Conservation (phyloP, 2,888 invertebrate genomes). For the Gymnoscelis rufifasciata region DNA sequence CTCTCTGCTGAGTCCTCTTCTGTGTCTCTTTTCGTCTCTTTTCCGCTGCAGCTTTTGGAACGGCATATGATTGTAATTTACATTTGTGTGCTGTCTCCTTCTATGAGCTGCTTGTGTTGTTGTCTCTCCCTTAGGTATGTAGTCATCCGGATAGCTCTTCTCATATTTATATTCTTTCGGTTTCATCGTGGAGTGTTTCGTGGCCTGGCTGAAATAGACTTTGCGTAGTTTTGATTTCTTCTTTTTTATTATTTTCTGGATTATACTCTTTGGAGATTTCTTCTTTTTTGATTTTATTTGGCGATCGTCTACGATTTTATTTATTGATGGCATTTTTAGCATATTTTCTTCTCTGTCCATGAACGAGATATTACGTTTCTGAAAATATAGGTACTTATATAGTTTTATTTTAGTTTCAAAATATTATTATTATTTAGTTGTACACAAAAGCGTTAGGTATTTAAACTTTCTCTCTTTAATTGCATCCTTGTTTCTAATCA, state of each 20-base stretch:
- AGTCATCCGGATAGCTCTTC: constrained; percentile 34
- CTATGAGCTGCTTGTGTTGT: constrained; percentile 43
- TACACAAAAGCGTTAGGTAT: no score
- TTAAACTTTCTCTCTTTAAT: no score
- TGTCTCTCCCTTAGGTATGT: constrained; percentile 31
- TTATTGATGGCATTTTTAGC: constrained; percentile 47
- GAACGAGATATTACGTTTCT: constrained; percentile 43
- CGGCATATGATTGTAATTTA: constrained; percentile 52
- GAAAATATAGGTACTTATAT: constrained; percentile 16
- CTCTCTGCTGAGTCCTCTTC: constrained; percentile 41
- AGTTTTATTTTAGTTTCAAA: neutral
- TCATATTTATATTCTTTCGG: constrained; percentile 33
- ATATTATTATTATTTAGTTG: no score
- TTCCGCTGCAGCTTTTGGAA: constrained; percentile 50
- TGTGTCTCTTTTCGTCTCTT: constrained; percentile 43
- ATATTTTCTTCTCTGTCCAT: constrained; percentile 57
- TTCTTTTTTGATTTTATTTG: constrained; percentile 43
- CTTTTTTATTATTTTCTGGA: constrained; percentile 69
- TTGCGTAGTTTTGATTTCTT: constrained; percentile 47
- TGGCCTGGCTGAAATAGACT: constrained; percentile 37
- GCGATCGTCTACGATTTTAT: constrained; percentile 38
- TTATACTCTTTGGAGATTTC: constrained; percentile 56
- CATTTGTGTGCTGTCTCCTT: constrained; percentile 38
- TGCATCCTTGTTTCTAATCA: no score
- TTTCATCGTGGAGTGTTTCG: constrained; percentile 34